Conservation (phyloP, 1,140 invertebrate genomes). For the Drosophila littoralis region DNA sequence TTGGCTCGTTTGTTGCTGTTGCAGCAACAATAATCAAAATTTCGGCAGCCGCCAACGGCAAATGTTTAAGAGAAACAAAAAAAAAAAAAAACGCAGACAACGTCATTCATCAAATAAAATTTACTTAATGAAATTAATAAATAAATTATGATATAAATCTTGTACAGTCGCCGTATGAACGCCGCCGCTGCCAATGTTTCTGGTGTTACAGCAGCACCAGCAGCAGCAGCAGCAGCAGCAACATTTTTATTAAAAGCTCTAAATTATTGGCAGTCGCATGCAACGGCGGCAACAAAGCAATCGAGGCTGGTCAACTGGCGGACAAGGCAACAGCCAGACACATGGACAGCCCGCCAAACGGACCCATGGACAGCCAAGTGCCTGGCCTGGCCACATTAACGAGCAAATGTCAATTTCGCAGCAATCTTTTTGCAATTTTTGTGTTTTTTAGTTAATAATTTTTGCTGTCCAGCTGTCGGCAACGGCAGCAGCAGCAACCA, state of each 20-base stretch:
- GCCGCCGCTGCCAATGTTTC: conserved; percentile 39
- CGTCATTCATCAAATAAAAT: conserved; percentile 77
- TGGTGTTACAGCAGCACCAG: conserved; percentile 40
- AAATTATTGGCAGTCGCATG: conserved; percentile 80
- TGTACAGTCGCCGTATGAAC: conserved; percentile 49
- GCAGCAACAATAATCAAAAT: conserved; percentile 60
- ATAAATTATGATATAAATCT: conserved; percentile 83
- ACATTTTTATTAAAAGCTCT: conserved; percentile 83
- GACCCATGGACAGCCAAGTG: conserved; percentile 25
- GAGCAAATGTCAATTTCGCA: conserved; percentile 79
- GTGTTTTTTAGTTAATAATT: conserved; percentile 76
- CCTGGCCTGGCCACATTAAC: conserved; percentile 62
- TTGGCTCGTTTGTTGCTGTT: conserved; percentile 44
- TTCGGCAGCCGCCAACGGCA: conserved; percentile 51
- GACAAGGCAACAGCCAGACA: conserved; percentile 15
- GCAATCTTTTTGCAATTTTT: conserved; percentile 78
- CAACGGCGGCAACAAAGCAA: conserved; percentile 64
- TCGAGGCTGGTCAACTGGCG: conserved; percentile 58
- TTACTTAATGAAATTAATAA: conserved; percentile 83
- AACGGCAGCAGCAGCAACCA: conserved; percentile 29
- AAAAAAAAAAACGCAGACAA: conserved; percentile 57
- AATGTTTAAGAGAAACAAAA: conserved; percentile 40
- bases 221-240: conserved; percentile 42
- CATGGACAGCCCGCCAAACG: conserved; percentile 13
- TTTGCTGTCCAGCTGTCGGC: conserved; percentile 55